Evolutionary conservation across 2,888 invertebrate species (phyloP).

Genomic region (Pollenia amentaria): DNA sequence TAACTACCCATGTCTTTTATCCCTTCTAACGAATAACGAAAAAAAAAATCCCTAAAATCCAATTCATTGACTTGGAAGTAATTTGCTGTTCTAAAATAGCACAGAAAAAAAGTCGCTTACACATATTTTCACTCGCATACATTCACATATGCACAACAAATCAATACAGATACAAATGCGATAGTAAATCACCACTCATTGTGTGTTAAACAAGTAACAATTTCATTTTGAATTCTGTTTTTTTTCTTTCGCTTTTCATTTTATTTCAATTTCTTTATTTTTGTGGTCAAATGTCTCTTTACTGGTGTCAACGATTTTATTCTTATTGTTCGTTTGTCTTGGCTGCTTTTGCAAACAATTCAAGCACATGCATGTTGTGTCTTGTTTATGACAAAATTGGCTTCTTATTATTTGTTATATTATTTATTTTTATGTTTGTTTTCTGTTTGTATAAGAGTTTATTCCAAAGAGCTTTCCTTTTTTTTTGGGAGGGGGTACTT

Average conservation of each 20-base stretch:
- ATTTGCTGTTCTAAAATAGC: constrained; percentile 53
- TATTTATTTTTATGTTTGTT: constrained; percentile 7
- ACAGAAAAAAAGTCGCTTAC: constrained; percentile 20
- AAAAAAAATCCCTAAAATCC: constrained; percentile 13
- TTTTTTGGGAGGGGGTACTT: constrained; percentile 7
- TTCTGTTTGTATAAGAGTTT: too few species aligned
- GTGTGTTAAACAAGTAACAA: constrained; percentile 64
- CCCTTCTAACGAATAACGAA: background rate
- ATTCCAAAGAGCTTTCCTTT: background rate
- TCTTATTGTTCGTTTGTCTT: constrained; percentile 50
- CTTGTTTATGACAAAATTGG: constrained; percentile 65
- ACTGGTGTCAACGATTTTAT: constrained; percentile 66
- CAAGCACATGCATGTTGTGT: constrained; percentile 53
- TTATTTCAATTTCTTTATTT: constrained; percentile 16
- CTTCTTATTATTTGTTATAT: constrained; percentile 57
- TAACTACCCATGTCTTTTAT: background rate
- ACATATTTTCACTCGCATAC: background rate
- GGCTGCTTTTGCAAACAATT: constrained; percentile 10
- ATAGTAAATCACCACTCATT: constrained; percentile 67
- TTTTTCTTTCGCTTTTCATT: background rate
- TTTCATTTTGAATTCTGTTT: constrained; percentile 51
- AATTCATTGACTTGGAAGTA: constrained; percentile 71
- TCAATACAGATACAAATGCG: constrained; percentile 41
- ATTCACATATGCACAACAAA: constrained; percentile 18
- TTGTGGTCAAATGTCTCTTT: constrained; percentile 64